Base-by-base conservation (phyloP, 2,888 invertebrate species). In the Ectemnius continuus region DNA sequence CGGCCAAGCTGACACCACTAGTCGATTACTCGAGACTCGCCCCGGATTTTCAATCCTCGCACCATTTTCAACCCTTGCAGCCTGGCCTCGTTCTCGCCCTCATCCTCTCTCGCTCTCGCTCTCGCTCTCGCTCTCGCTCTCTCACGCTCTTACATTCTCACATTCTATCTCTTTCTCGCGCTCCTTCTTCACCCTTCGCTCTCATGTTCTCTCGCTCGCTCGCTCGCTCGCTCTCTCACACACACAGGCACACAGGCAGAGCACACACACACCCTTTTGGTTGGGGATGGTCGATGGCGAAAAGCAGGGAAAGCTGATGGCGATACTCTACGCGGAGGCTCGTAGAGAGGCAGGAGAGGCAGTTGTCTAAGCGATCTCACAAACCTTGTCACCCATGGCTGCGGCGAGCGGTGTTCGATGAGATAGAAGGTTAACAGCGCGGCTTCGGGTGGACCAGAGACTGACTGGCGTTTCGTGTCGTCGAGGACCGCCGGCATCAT, bases 391-490 rank as follows among this genome's bases (percentile, higher is more conserved):
- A 90, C 86, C 89, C 90, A 90, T 90, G 88, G 88, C 91, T 88
- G 86, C 86, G 89, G 92, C 92, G 92, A 93, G 92, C 92, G 93
- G 91, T 92, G 92, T 91, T 91, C 88, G 88, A 89, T 88, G 88
- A 88, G 91, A 92, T 92, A 92, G 92, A 92, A 92, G 92, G 92
- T 91, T 88, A 90, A 92, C 93, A 93, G 93, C 92, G 93, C 94
- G 93, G 92, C 94, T 93, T 93, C 91, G 91, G 91, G 91, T 93
- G 92, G 93, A 91, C 93, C 93, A 93, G 93, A 94, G 94, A 93
- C 91, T 89, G 90, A 90, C 90, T 89, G 86, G 86, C 86, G 87
- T 87, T 87, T 87, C 85, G 84, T 83, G 87, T 84, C 87, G 87
- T 84, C 84, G 86, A 87, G 86, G 85, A 87, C 86, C 89, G 86